These are phyloP conservation scores for Bombus pyrosoma DNA, from an alignment of 1,140 invertebrate genomes.

Conservation along the genomic window DNA sequence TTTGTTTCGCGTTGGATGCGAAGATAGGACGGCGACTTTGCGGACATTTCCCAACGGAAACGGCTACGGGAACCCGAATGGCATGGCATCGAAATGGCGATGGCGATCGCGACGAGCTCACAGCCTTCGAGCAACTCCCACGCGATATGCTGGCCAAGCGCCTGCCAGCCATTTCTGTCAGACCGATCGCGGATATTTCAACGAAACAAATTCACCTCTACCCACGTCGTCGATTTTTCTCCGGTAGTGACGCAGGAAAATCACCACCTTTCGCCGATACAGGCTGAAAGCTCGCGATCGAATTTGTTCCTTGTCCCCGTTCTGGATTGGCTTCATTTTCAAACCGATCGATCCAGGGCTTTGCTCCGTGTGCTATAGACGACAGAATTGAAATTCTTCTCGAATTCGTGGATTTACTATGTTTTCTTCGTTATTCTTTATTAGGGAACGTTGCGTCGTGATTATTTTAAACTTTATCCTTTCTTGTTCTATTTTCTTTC, in stretches of 20 bases:
- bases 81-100: neutral
- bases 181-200: conserved; percentile 11
- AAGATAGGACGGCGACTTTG: neutral
- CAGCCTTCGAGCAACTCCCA: neutral
- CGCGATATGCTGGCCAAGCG: neutral
- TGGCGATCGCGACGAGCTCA: neutral
- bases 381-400: neutral
- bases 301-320: conserved; percentile 5
- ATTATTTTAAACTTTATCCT: neutral
- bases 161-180: conserved; percentile 22
- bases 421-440: no score
- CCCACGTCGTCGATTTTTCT: conserved; percentile 45
- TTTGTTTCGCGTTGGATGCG: neutral
- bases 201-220: conserved; percentile 41
- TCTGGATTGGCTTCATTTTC: neutral
- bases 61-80: neutral
- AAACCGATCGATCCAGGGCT: neutral
- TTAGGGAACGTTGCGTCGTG: neutral
- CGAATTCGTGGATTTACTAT: neutral
- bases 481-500: neutral
- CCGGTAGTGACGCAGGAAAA: neutral
- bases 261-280: conserved; percentile 3
- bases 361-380: neutral
- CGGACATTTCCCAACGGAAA: conserved; percentile 18
- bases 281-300: neutral